These are phyloP conservation scores for Tachina lurida DNA, from an alignment of 2,888 invertebrate species.

Conservation along the genomic window DNA sequence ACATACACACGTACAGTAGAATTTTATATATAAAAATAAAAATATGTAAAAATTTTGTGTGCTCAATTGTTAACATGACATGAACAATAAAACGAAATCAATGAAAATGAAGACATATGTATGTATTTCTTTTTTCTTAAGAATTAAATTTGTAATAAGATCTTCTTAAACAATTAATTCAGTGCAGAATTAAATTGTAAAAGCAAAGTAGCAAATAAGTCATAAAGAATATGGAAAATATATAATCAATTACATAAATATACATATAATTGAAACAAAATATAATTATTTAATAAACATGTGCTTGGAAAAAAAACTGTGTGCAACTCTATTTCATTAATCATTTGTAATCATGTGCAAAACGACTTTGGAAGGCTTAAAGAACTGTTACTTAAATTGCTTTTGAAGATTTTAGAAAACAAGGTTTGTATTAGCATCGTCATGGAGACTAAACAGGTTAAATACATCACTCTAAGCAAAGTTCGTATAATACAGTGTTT, in stretches of 20 bases:
- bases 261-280: background rate
- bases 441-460: too few species aligned
- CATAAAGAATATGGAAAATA: background rate
- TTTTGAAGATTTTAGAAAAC: too few species aligned
- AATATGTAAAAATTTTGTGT: background rate
- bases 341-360: background rate
- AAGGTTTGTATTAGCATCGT: too few species aligned
- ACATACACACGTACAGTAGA: too few species aligned
- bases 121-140: background rate
- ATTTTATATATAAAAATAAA: too few species aligned
- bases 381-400: background rate
- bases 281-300: conserved; percentile 3
- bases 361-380: background rate
- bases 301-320: background rate
- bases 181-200: conserved; percentile 33
- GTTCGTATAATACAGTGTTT: too few species aligned
- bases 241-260: background rate
- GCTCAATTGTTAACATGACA: conserved; percentile 48
- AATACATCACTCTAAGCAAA: too few species aligned
- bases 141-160: conserved; percentile 31
- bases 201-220: background rate
- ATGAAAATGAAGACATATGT: conserved; percentile 63
- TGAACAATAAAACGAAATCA: conserved; percentile 57
- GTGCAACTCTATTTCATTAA: background rate
- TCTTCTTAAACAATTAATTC: conserved; percentile 25